Base-by-base conservation (phyloP, 2,797 vertebrate species). In the Neoniphon sammara region DNA sequence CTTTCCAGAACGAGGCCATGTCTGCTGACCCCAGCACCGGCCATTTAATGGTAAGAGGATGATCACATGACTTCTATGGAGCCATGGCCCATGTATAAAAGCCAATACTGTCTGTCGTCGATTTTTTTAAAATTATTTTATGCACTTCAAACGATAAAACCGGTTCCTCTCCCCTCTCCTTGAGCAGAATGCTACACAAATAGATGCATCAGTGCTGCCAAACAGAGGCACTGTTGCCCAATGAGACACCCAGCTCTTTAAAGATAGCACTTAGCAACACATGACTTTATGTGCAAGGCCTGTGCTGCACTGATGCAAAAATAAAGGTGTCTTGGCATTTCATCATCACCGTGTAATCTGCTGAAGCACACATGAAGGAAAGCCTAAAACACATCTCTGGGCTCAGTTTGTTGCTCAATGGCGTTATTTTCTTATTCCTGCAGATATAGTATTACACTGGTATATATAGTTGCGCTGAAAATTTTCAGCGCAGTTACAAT, bases 1-100 rank as follows among this genome's bases (percentile, higher is more conserved):
- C 97, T 0, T 90, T 94, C 78, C 97, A 98, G 90, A 99, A 99
- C 21, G 98, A 99, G 92, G 88, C 94, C 68, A 92, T 94, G 85
- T 92, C 79, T 25, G 85, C 92, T 17, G 97, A 98, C 27, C 89
- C 93, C 0, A 59, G 84, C 77, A 88, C 90, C 0, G 93, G 92
- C 14, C 93, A 89, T 71, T 61, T 95, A 39, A 14, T 94, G 95
- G 97, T 97, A 75, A 93, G 94, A 53, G 6, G 42, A 27, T n/a
- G 50, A 17, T 42, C 8, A 49, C 23, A 15, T 10, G 34, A 55
- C 42, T 27, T 46, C 20, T 50, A 5, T 34, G 31, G 31, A 34
- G 7, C 31, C 5, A 5, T 34, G 25, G 25, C 25, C 25, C 25
- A 27, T 27, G 25, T 4, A 27, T 27, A 27, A 27, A 27, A 27